Evolutionary conservation across 2,797 vertebrate species (phyloP).

Genomic region (Helicolenus hilgendorfi): DNA sequence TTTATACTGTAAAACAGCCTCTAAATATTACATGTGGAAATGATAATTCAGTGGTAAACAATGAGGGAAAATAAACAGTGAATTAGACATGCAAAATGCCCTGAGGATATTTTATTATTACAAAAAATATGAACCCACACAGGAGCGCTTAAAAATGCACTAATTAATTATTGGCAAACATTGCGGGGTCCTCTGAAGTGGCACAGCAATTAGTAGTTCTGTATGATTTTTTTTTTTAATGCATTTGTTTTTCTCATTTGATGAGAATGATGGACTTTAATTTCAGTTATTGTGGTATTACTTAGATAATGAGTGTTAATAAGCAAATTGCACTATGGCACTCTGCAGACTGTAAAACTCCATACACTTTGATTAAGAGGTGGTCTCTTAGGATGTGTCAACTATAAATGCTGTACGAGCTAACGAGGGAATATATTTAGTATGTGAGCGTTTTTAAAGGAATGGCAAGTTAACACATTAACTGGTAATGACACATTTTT

Average conservation of each 20-base stretch:
- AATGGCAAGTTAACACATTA: neutral
- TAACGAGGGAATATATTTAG: neutral
- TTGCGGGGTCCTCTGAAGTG: constrained; percentile 34
- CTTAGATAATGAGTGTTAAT: neutral
- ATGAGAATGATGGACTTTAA: neutral
- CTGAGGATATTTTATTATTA: constrained; percentile 6
- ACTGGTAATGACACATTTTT: neutral
- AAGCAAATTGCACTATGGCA: neutral
- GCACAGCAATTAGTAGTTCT: constrained; percentile 40
- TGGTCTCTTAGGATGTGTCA: neutral
- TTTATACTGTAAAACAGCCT: neutral
- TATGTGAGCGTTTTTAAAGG: neutral
- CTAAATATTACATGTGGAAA: neutral
- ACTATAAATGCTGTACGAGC: neutral
- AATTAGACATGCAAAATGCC: constrained; percentile 1
- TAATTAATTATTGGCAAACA: constrained; percentile 66
- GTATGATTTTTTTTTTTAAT: neutral
- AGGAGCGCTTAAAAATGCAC: constrained; percentile 26
- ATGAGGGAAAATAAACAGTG: neutral
- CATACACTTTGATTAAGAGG: neutral
- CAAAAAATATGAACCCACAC: constrained; percentile 14
- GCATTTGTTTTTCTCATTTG: constrained; percentile 11
- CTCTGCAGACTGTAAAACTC: neutral
- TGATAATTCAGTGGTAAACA: constrained; percentile 7
- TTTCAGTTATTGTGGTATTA: neutral